These are phyloP conservation scores for Chymomyza costata DNA, from an alignment of 1,140 invertebrate genomes.

Conservation along the genomic window DNA sequence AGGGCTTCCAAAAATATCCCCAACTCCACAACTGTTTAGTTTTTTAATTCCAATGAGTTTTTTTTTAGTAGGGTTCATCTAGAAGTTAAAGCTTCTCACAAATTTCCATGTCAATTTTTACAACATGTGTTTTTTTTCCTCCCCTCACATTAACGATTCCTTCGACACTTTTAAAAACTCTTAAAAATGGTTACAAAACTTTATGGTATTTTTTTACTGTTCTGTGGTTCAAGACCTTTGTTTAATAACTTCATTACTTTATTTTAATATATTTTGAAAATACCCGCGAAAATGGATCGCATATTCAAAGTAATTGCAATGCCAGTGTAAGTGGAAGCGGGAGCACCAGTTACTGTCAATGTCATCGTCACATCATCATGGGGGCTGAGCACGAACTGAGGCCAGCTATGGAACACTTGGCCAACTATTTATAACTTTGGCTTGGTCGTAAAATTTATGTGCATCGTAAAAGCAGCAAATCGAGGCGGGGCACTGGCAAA, in stretches of 20 bases:
- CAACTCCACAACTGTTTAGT: too few relatives aligned
- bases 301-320: conserved; percentile 1
- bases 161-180: too few relatives aligned
- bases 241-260: conserved; percentile 7
- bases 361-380: conserved; percentile 42
- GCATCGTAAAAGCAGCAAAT: conserved; percentile 57
- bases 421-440: conserved; percentile 66
- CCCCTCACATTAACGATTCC: too few relatives aligned
- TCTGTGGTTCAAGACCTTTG: too few relatives aligned
- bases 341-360: neutral
- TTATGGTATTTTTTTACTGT: too few relatives aligned
- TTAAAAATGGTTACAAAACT: too few relatives aligned
- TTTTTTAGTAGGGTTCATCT: too few relatives aligned
- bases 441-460: conserved; percentile 61
- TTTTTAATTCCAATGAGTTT: too few relatives aligned
- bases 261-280: conserved; percentile 2
- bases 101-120: too few relatives aligned
- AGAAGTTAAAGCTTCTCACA: too few relatives aligned
- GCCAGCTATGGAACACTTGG: conserved; percentile 22
- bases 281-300: neutral
- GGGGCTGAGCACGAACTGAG: conserved; percentile 1
- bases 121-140: too few relatives aligned
- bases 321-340: neutral
- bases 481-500: conserved; percentile 49
- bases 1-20: too few relatives aligned